Conservation (phyloP, 1,140 invertebrate species). For the Manduca sexta region DNA sequence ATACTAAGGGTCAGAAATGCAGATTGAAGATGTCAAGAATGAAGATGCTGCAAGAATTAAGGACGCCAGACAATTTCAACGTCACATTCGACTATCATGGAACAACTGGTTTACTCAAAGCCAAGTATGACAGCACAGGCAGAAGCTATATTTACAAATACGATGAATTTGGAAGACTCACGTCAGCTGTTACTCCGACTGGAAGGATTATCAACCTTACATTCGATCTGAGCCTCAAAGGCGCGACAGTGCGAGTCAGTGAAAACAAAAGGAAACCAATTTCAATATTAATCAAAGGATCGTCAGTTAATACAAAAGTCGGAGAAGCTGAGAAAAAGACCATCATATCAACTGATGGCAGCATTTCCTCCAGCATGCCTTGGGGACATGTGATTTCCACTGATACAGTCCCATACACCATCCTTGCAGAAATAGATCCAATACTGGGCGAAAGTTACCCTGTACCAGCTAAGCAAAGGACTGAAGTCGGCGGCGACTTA, state of each 20-base stretch:
- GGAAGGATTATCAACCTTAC: conserved; percentile 89
- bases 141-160: conserved; percentile 96
- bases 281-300: conserved; percentile 90
- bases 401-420: conserved; percentile 88
- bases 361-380: conserved; percentile 84
- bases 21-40: conserved; percentile 90
- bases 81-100: conserved; percentile 95
- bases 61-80: conserved; percentile 93
- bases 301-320: conserved; percentile 85
- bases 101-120: conserved; percentile 89
- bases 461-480: conserved; percentile 90
- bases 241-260: conserved; percentile 88
- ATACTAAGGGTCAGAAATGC: conserved; percentile 94
- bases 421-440: conserved; percentile 87
- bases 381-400: conserved; percentile 90
- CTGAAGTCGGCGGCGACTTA: conserved; percentile 90
- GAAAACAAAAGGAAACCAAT: conserved; percentile 88
- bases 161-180: conserved; percentile 94
- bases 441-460: conserved; percentile 91
- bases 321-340: conserved; percentile 88
- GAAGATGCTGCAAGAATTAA: conserved; percentile 90
- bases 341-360: conserved; percentile 86
- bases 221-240: conserved; percentile 91
- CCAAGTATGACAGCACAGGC: conserved; percentile 91
- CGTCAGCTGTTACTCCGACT: conserved; percentile 92